Percentiles rank a stretch among this genome's conserved stretches.
phyloP scores from a whole-genome alignment of 1,140 invertebrate species.

The Steinernema feltiae region DNA sequence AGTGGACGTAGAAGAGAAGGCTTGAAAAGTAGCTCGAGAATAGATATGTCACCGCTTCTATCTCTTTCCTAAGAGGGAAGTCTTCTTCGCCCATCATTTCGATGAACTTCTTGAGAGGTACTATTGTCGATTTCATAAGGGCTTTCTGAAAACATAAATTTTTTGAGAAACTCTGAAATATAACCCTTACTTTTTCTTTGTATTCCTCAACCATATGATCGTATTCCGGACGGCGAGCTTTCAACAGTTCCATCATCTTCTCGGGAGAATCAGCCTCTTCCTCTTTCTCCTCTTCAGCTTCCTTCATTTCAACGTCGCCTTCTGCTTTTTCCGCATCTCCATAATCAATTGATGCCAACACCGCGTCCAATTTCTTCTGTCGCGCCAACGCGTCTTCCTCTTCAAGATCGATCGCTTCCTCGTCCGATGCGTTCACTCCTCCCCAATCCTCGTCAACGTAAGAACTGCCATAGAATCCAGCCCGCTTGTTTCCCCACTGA shows the following conservation, averaged over 20 bases:
- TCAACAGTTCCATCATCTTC: background rate
- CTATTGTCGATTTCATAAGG: constrained; percentile 13
- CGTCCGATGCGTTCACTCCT: constrained; percentile 29
- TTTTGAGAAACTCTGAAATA: constrained; percentile 17
- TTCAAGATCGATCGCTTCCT: constrained; percentile 31
- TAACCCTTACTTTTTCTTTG: constrained; percentile 16
- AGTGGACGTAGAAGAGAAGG: constrained; percentile 1
- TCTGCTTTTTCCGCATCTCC: constrained; percentile 17
- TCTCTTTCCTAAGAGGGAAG: background rate
- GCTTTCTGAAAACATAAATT: constrained; percentile 26
- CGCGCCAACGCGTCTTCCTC: constrained; percentile 31
- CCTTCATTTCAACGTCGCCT: constrained; percentile 17
- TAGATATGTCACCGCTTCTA: background rate
- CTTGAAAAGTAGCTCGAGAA: background rate
- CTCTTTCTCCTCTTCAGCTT: constrained; percentile 16
- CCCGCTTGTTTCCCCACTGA: constrained; percentile 28
- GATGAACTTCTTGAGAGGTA: background rate
- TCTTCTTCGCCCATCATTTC: background rate
- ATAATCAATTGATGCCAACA: constrained; percentile 18
- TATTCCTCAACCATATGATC: constrained; percentile 21
- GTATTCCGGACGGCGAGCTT: constrained; percentile 14
- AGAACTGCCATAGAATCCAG: constrained; percentile 27
- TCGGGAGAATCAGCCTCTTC: background rate
- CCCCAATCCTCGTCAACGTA: constrained; percentile 36
- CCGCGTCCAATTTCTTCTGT: constrained; percentile 28